Conservation (phyloP, 2,113 vertebrate genomes). For the Mesembrinibis cayennensis region DNA sequence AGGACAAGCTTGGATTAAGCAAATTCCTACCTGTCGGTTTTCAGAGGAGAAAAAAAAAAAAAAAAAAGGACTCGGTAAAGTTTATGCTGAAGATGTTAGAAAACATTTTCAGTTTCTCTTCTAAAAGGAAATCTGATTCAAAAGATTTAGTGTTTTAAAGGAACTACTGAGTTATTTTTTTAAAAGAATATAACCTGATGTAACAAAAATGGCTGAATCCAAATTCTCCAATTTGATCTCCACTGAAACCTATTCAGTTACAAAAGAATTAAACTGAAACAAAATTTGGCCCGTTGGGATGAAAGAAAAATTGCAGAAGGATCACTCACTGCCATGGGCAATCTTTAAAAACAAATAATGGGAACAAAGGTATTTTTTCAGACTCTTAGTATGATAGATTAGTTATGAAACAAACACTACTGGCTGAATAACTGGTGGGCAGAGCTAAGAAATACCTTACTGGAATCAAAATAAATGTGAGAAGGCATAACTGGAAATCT, state of each 20-base stretch:
- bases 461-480: neutral
- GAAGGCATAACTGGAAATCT: neutral
- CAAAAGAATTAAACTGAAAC: neutral
- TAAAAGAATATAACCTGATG: neutral
- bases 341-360: neutral
- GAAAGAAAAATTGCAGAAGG: neutral
- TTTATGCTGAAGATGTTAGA: neutral
- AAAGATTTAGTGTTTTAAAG: neutral
- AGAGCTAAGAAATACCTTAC: neutral
- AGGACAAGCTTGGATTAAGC: neutral
- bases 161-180: neutral
- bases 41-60: neutral
- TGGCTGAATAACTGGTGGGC: neutral
- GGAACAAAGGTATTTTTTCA: neutral
- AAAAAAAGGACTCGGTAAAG: neutral
- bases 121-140: neutral
- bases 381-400: neutral
- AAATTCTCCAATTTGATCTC: neutral
- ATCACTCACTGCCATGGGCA: neutral
- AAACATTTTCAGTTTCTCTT: slow-evolving; percentile 35
- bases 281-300: neutral
- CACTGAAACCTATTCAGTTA: neutral
- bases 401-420: neutral
- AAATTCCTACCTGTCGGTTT: slow-evolving; percentile 1
- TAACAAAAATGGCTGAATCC: neutral